Percentiles rank a stretch among this genome's conserved stretches.
Evolutionary conservation across 2,113 vertebrate genomes (phyloP).

Genomic region (Lampris megalopsis): DNA sequence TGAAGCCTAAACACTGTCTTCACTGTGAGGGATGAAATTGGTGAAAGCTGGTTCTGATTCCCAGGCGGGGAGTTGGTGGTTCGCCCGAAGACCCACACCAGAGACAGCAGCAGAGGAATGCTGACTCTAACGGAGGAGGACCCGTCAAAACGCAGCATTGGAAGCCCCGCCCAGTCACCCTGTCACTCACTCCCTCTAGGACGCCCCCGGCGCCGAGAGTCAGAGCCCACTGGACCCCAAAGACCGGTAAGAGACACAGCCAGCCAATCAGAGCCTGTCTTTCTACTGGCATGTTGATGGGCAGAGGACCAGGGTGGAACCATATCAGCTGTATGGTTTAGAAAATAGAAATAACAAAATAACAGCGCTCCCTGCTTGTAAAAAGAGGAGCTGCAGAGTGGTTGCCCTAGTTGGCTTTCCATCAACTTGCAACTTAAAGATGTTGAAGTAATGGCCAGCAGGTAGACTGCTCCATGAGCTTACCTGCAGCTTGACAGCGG

Average conservation of each 20-base stretch:
- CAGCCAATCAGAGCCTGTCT: conserved; percentile 47
- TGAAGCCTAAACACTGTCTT: too few species aligned
- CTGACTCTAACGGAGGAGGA: conserved; percentile 92
- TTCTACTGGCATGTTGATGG: conserved; percentile 37
- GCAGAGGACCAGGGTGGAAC: conserved; percentile 27
- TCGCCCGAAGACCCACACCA: conserved; percentile 84
- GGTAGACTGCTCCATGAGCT: background rate
- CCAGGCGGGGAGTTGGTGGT: conserved; percentile 83
- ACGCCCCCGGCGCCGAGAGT: conserved; percentile 91
- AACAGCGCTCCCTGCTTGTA: too few species aligned
- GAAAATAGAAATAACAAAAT: too few species aligned
- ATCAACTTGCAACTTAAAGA: conserved; percentile 36
- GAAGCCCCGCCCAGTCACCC: conserved; percentile 90
- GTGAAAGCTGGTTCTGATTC: background rate
- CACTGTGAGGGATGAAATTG: too few species aligned
- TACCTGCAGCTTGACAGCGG: conserved; percentile 9
- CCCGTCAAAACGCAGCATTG: conserved; percentile 84
- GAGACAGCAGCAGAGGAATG: conserved; percentile 84
- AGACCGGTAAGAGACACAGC: conserved; percentile 90
- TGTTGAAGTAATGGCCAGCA: background rate
- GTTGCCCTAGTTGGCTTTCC: conserved; percentile 12
- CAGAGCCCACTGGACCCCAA: conserved; percentile 92
- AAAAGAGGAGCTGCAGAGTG: background rate
- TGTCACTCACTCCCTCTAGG: conserved; percentile 91
- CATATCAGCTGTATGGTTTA: too few species aligned